Evolutionary conservation across 2,888 invertebrate species (phyloP).

Genomic region (Lepidocyrtinus sp.): DNA sequence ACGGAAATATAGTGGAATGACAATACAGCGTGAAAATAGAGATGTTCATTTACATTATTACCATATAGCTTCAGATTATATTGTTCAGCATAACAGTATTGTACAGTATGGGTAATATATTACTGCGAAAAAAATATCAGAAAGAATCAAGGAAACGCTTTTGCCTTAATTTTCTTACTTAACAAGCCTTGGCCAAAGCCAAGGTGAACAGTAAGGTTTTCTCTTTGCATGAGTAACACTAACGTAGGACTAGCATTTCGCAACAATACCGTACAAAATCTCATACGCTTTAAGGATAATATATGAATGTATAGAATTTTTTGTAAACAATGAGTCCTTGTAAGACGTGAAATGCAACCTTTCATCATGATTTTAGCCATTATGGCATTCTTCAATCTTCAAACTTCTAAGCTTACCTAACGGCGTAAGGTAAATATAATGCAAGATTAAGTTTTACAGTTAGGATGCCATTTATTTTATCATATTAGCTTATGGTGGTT

Average conservation of each 20-base stretch:
- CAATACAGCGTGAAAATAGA: constrained; percentile 23
- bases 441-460: too few species aligned
- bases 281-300: background rate
- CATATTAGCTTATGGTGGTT: too few species aligned
- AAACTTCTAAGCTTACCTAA: too few species aligned
- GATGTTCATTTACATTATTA: too few species aligned
- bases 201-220: background rate
- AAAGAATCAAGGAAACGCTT: background rate
- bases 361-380: too few species aligned
- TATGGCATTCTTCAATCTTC: too few species aligned
- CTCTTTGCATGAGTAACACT: background rate
- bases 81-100: too few species aligned
- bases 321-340: background rate
- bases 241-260: background rate
- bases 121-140: too few species aligned
- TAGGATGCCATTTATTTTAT: too few species aligned
- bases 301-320: background rate
- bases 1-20: constrained; percentile 43
- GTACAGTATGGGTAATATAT: too few species aligned
- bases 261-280: background rate
- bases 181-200: background rate
- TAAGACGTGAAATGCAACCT: background rate
- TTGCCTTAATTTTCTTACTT: background rate
- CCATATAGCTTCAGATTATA: too few species aligned
- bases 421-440: too few species aligned